phyloP scores from a whole-genome alignment of 2,888 invertebrate species.

The Hedya salicella region DNA sequence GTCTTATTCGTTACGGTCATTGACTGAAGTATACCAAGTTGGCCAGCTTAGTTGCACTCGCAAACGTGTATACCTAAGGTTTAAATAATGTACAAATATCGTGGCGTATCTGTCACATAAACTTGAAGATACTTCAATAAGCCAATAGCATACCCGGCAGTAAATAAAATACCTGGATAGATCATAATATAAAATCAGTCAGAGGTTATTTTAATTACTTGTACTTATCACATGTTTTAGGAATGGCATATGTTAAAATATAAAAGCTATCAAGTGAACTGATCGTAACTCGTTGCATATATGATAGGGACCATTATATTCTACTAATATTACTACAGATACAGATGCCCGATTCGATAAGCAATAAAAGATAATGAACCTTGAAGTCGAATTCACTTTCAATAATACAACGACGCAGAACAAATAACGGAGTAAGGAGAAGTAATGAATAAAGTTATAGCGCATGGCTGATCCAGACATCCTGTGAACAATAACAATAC shows the following conservation, averaged over 20 bases:
- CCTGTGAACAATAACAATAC: slow-evolving; percentile 56
- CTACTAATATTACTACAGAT: slow-evolving; percentile 17
- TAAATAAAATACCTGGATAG: no score
- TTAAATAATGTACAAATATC: no score
- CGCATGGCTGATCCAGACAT: slow-evolving; percentile 65
- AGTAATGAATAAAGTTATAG: slow-evolving; percentile 57
- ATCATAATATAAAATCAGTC: no score
- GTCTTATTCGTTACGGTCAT: no score
- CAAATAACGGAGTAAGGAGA: slow-evolving; percentile 38
- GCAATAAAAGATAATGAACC: slow-evolving; percentile 49
- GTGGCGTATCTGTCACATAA: no score
- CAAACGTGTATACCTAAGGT: no score
- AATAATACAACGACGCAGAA: slow-evolving; percentile 37
- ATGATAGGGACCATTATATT: slow-evolving; percentile 22
- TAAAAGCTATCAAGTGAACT: slow-evolving; percentile 12
- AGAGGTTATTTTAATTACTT: no score
- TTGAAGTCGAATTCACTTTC: slow-evolving; percentile 47
- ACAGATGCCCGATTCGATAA: slow-evolving; percentile 48
- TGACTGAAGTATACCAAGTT: no score
- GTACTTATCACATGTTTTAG: no score
- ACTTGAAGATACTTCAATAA: no score
- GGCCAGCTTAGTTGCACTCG: no score
- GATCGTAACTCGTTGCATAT: slow-evolving; percentile 13
- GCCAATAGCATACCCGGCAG: no score
- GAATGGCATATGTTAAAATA: neutral